Evolutionary conservation across 1,140 invertebrate genomes (phyloP).

Genomic region (Drosophila watanabei): DNA sequence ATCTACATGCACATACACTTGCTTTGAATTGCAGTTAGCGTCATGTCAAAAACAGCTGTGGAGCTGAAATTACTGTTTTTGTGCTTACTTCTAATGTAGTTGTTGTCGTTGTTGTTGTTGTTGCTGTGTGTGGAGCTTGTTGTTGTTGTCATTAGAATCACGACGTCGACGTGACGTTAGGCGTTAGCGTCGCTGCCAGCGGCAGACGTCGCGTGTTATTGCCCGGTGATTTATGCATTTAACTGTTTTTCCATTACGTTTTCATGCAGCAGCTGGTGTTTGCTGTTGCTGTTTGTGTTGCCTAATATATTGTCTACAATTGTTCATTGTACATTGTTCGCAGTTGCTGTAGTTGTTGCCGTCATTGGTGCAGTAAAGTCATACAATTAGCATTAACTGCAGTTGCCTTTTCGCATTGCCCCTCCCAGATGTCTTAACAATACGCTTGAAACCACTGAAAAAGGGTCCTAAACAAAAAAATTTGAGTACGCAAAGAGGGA

Average conservation of each 20-base stretch:
- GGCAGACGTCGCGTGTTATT: slow-evolving; percentile 49
- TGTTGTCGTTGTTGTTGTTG: slow-evolving; percentile 1
- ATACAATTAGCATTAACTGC: slow-evolving; percentile 62
- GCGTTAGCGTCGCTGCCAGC: slow-evolving; percentile 19
- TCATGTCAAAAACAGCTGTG: slow-evolving; percentile 46
- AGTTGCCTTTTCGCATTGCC: slow-evolving; percentile 14
- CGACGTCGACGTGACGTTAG: slow-evolving; percentile 16
- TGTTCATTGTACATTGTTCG: slow-evolving; percentile 38
- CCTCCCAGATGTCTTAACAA: slow-evolving; percentile 19
- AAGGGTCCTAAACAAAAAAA: not conserved
- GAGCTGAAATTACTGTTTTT: slow-evolving; percentile 26
- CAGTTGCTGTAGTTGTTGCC: not conserved
- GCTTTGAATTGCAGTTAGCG: slow-evolving; percentile 42
- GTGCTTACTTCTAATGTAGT: slow-evolving; percentile 10
- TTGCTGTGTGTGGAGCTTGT: not conserved
- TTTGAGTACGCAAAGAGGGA: slow-evolving; percentile 6
- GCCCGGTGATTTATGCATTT: slow-evolving; percentile 55
- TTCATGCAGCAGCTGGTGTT: slow-evolving; percentile 33
- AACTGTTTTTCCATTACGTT: slow-evolving; percentile 45
- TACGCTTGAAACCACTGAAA: slow-evolving; percentile 2
- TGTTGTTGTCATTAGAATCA: slow-evolving; percentile 28
- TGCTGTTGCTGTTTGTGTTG: slow-evolving; percentile 20
- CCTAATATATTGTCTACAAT: slow-evolving; percentile 62
- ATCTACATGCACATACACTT: slow-evolving; percentile 19
- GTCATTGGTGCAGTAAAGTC: slow-evolving; percentile 17